phyloP scores from a whole-genome alignment of 1,140 invertebrate species.

The Lucilia cuprina region DNA sequence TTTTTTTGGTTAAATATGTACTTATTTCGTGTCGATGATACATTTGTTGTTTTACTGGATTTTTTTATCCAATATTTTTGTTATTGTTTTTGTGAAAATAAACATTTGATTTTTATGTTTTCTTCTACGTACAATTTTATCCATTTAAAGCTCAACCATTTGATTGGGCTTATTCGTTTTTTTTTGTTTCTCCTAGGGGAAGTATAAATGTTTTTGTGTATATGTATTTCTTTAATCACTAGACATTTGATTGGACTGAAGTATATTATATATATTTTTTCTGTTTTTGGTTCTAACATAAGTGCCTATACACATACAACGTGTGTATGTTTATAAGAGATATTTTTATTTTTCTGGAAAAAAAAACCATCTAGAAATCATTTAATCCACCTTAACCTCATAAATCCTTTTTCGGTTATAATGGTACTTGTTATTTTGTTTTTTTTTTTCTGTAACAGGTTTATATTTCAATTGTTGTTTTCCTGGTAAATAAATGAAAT shows the following conservation, averaged over 20 bases:
- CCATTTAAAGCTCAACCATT: background rate
- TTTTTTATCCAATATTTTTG: background rate
- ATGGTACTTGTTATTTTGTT: background rate
- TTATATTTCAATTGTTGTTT: no score
- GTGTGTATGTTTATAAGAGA: background rate
- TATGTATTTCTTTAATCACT: background rate
- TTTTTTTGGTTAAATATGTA: background rate
- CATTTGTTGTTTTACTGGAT: background rate
- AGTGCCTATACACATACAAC: background rate
- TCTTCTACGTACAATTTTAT: background rate
- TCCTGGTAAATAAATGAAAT: no score
- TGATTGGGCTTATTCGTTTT: background rate
- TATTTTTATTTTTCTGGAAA: background rate
- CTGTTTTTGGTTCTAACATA: background rate
- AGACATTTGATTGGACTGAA: background rate
- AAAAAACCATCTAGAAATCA: background rate
- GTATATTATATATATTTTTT: background rate
- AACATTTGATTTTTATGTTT: background rate
- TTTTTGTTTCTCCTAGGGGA: no score
- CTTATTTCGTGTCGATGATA: background rate
- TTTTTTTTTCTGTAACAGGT: no score
- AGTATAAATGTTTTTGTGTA: background rate
- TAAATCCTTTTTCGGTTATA: background rate
- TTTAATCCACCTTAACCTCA: background rate
- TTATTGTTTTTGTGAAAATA: conserved; percentile 3